Percentiles rank a stretch among this genome's conserved stretches.
Conservation (phyloP, 2,113 vertebrate species). For the Fukomys damarensis region DNA sequence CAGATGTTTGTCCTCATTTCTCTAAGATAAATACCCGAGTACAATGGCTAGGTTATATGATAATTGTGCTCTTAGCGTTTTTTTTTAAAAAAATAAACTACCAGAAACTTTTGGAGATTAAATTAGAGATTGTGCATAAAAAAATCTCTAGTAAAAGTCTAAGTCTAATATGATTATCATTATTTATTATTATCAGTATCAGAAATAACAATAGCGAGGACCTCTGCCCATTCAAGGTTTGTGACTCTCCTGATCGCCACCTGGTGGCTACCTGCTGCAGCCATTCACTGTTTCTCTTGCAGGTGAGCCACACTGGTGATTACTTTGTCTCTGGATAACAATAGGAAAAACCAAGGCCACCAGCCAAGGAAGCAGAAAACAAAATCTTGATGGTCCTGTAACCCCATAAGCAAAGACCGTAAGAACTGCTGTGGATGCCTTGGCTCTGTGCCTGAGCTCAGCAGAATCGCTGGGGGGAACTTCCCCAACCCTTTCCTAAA, state of each 20-base stretch:
- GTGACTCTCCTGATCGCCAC: not conserved
- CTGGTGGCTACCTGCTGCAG: not conserved
- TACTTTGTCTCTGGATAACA: not conserved
- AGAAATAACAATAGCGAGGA: not conserved
- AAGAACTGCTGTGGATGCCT: not conserved
- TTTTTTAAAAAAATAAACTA: not conserved
- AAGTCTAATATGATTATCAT: not conserved
- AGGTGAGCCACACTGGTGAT: not conserved
- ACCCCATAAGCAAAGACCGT: too few relatives aligned
- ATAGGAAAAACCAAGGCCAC: not conserved
- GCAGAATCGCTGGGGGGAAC: too few relatives aligned
- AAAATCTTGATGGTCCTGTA: too few relatives aligned
- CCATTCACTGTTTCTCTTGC: not conserved
- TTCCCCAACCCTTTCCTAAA: too few relatives aligned
- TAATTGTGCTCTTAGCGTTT: not conserved
- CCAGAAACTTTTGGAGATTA: not conserved
- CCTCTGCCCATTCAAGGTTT: fast-evolving
- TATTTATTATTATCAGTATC: not conserved
- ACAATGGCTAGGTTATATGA: fast-evolving
- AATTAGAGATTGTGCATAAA: not conserved
- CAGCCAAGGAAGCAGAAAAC: not conserved
- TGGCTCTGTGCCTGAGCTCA: not conserved
- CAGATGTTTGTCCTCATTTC: not conserved
- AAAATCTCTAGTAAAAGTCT: not conserved
- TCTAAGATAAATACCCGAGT: not conserved